Base-by-base conservation (phyloP, 2,888 invertebrate species). In the Pyrrhia umbra region DNA sequence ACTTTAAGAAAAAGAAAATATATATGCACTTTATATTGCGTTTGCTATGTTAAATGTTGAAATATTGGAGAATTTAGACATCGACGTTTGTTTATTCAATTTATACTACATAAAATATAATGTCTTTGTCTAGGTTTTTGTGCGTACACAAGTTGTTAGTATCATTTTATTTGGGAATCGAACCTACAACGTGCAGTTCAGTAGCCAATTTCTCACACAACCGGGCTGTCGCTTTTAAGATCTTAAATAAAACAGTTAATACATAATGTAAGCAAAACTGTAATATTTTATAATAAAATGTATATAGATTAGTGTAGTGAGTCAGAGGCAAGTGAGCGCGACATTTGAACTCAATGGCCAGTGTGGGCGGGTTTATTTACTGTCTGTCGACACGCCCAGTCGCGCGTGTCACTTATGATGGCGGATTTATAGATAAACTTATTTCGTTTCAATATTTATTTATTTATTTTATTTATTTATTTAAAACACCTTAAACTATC, bases 331-430 rank as follows among this genome's bases (percentile, higher is more conserved):
- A 52, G 27, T 39, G 37, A 69, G 46, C 40, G 50, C 37, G 70
- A 69, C 75, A 55, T 70, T 75, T 61, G 50, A 70, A 46, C 75
- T 27, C 16, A 3, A 18, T 16, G 30, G 46, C 50, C n/a, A 69
- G 54, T 18, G 70, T 71, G 76, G 76, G 71, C 25, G 64, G 49
- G 50, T 40, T n/a, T 52, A 57, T 70, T 54, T 52, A 55, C 62
- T 40, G 54, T 42, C 50, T 23, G 45, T 25, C 16, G 49, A 3
- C 52, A 75, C 70, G 54, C 70, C 75, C 70, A 39, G 51, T 43
- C 37, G 18, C 18, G 34, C 62, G 15, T 20, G 47, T 23, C 60
- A 16, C 8, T 49, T 40, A 15, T 34, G 30, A 65, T 13, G 40
- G 21, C 25, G 10, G 30, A 25, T 18, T 52, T 40, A 6, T 47